A percentile compares a stretch with the other conserved stretches of the same genome.
Evolutionary conservation across 2,797 vertebrate species (phyloP).

Genomic region (Scyliorhinus canicula): DNA sequence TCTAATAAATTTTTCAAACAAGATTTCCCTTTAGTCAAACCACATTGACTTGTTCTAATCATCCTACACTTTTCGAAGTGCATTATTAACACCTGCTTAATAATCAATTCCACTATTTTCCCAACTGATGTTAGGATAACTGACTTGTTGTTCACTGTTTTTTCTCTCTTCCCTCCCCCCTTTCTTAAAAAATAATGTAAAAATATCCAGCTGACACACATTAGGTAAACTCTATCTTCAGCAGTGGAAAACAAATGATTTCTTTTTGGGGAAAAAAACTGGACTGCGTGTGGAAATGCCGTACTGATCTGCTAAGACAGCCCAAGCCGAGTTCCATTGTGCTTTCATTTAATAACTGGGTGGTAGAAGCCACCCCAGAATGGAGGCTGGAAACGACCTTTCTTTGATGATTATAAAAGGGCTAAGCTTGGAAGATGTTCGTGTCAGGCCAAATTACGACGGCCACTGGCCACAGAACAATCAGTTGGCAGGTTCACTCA

Average conservation of each 20-base stretch:
- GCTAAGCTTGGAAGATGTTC: no score
- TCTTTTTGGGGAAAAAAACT: not conserved
- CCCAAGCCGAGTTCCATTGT: not conserved
- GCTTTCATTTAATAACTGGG: not conserved
- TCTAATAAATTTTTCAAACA: no score
- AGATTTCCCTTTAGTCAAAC: no score
- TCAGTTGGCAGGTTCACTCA: not conserved
- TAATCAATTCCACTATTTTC: no score
- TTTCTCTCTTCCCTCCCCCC: no score
- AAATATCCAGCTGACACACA: not conserved
- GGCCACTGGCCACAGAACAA: not conserved
- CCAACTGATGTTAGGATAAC: no score
- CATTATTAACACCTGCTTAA: no score
- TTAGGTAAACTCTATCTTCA: not conserved
- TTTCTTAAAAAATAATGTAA: no score
- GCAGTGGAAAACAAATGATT: not conserved
- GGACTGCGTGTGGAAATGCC: not conserved
- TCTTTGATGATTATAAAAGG: not conserved
- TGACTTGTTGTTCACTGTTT: no score
- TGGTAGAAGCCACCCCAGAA: not conserved
- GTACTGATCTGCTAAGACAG: not conserved
- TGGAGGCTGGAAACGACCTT: not conserved
- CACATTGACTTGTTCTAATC: no score
- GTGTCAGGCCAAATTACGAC: not conserved
- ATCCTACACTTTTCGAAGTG: no score